Conservation (phyloP, 2,113 vertebrate species). For the Tinamus guttatus region DNA sequence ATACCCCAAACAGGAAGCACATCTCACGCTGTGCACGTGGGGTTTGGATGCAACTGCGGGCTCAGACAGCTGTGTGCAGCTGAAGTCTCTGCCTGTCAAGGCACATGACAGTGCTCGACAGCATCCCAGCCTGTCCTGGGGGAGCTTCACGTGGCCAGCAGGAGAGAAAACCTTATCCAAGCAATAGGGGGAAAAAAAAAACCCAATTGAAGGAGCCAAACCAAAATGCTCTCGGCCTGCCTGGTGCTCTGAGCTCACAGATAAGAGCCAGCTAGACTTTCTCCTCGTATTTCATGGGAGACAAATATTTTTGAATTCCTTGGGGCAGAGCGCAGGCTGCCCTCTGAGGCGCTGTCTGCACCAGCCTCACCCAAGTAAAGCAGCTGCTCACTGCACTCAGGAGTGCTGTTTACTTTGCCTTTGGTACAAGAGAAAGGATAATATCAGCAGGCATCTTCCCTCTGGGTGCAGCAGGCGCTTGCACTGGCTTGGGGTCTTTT, state of each 20-base stretch:
- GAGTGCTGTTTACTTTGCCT: neutral
- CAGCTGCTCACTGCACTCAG: neutral
- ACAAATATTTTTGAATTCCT: neutral
- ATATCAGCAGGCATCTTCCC: neutral
- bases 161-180: neutral
- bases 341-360: neutral
- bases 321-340: neutral
- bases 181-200: neutral
- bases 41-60: neutral
- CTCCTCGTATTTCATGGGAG: neutral
- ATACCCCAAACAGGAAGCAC: neutral
- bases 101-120: neutral
- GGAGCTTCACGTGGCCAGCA: neutral
- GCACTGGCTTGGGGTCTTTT: neutral
- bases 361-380: neutral
- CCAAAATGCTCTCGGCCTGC: neutral
- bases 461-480: neutral
- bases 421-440: neutral
- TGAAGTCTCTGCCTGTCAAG: neutral
- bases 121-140: neutral
- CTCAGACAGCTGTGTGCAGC: neutral
- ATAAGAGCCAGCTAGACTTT: neutral
- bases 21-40: neutral
- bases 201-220: neutral
- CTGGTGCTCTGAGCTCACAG: accelerated